A percentile compares a stretch with the other conserved stretches of the same genome.
Conservation (phyloP, 2,888 invertebrate species). For the Euplagia quadripunctaria region DNA sequence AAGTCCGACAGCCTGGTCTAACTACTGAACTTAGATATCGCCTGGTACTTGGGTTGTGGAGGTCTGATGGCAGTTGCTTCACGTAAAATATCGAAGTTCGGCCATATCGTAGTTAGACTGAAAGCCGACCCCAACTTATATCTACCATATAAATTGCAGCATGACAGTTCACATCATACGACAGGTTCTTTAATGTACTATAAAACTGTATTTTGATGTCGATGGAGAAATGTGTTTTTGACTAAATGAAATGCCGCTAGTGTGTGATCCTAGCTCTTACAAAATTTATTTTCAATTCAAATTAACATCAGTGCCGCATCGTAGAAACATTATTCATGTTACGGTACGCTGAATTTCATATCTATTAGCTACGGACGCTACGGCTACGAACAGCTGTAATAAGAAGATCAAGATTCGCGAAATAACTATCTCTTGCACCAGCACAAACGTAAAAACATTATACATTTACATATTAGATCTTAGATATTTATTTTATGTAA, state of each 20-base stretch:
- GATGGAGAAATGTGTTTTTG: background rate
- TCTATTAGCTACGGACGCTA: constrained; percentile 37
- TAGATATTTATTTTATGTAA: too few relatives aligned
- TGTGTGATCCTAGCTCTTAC: background rate
- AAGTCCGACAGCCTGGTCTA: too few relatives aligned
- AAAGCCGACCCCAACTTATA: background rate
- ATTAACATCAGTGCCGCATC: constrained; percentile 7
- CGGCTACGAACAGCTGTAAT: constrained; percentile 6
- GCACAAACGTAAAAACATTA: background rate
- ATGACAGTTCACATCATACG: background rate
- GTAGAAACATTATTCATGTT: background rate
- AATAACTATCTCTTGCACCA: background rate
- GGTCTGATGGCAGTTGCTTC: too few relatives aligned
- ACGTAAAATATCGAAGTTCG: too few relatives aligned
- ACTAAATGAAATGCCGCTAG: background rate
- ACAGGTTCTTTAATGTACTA: background rate
- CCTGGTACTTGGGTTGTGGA: too few relatives aligned
- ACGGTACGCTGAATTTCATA: constrained; percentile 42
- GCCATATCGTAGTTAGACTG: too few relatives aligned
- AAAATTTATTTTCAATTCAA: background rate
- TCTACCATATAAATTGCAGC: background rate
- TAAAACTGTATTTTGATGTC: background rate
- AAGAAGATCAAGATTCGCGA: background rate
- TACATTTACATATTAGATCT: too few relatives aligned
- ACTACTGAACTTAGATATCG: too few relatives aligned